phyloP scores from a whole-genome alignment of 2,113 vertebrate species.

The Elgaria multicarinata region DNA sequence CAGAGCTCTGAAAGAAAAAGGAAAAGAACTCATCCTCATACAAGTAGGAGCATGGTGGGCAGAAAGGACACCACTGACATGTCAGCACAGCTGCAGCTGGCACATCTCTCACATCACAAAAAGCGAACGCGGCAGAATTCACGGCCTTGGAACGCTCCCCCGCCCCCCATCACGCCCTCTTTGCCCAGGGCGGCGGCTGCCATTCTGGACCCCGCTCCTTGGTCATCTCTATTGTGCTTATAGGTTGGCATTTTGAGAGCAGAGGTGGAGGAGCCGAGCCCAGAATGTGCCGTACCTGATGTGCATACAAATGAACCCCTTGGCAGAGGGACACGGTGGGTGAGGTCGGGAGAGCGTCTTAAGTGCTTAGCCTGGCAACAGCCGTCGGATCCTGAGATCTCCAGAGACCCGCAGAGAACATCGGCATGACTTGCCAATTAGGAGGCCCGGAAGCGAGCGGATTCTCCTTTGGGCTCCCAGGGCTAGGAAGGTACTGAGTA shows the following conservation, averaged over 20 bases:
- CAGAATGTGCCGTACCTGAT: neutral
- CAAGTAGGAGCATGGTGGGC: neutral
- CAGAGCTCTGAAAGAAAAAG: neutral
- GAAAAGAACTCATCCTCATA: neutral
- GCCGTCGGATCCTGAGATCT: neutral
- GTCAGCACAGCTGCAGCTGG: neutral
- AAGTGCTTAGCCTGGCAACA: neutral
- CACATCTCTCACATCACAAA: neutral
- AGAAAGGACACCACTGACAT: neutral
- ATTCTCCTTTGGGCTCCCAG: neutral
- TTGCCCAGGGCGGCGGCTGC: neutral
- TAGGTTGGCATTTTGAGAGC: neutral
- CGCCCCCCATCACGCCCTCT: neutral
- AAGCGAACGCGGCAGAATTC: neutral
- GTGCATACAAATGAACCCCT: constrained; percentile 16
- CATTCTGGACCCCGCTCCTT: neutral
- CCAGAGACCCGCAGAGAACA: neutral
- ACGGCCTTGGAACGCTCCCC: neutral
- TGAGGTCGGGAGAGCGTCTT: neutral
- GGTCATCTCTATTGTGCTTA: neutral
- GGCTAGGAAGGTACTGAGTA: neutral
- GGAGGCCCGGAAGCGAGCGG: neutral
- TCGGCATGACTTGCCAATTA: neutral
- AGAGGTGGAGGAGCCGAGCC: neutral
- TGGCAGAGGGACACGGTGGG: neutral